Percentiles rank a stretch among this genome's conserved stretches.
Evolutionary conservation across 2,797 vertebrate species (phyloP).

Genomic region (Thripadectes ignobilis): DNA sequence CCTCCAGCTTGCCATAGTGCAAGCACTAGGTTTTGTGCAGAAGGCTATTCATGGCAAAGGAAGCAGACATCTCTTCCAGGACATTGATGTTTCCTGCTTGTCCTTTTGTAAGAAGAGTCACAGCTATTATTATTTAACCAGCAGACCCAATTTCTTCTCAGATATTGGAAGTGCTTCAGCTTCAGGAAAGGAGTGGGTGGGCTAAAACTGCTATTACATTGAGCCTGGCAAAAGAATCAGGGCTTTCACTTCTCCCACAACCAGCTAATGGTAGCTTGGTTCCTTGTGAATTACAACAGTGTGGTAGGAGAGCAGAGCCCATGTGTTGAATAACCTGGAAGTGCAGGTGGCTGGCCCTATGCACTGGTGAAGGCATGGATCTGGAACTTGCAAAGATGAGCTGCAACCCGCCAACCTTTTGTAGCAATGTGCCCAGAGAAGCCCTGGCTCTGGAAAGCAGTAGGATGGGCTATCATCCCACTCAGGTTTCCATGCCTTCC

Average conservation of each 20-base stretch:
- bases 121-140: not conserved
- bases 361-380: not conserved
- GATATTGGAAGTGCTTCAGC: not conserved
- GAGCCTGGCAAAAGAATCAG: not conserved
- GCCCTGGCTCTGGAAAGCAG: not conserved
- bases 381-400: not conserved
- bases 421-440: fast-evolving
- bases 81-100: not conserved
- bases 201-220: not conserved
- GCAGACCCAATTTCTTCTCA: not conserved
- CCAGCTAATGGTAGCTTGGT: not conserved
- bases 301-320: not conserved
- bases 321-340: fast-evolving
- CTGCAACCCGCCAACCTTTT: not conserved
- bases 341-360: not conserved
- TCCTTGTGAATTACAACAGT: not conserved
- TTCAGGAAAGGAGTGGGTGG: not conserved
- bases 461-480: not conserved
- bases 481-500: not conserved
- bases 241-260: not conserved
- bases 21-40: not conserved
- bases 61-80: not conserved
- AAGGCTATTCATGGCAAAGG: not conserved
- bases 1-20: not conserved
- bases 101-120: not conserved